Percentiles rank a stretch among this genome's conserved stretches.
These are phyloP conservation scores for Lepidurus apus DNA, from an alignment of 1,140 invertebrate genomes.

Conservation along the genomic window DNA sequence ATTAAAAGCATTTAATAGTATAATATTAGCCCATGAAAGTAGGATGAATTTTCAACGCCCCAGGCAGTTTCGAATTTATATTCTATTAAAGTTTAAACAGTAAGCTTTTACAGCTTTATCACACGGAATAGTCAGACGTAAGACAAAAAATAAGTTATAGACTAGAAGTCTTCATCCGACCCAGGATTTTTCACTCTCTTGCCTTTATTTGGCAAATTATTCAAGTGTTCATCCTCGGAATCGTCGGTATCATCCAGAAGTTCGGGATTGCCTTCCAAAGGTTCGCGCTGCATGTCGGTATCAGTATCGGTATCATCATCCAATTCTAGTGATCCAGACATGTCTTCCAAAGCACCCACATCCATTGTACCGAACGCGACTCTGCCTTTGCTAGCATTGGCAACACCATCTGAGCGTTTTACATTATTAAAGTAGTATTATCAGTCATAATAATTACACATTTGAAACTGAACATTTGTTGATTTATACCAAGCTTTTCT, in stretches of 20 bases:
- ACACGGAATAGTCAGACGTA: not conserved
- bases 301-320: not conserved
- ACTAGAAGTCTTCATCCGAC: not conserved
- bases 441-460: not conserved
- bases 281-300: not conserved
- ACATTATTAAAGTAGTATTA: not conserved
- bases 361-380: constrained; percentile 1
- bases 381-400: not conserved
- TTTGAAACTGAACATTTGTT: not conserved
- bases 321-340: not conserved
- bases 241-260: not conserved
- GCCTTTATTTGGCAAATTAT: constrained; percentile 33
- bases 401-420: not conserved
- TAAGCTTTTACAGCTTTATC: not conserved
- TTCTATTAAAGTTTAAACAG: not conserved
- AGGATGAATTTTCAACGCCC: too few relatives aligned
- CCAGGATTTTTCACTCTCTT: not conserved
- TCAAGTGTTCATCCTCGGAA: not conserved
- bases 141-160: not conserved
- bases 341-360: not conserved
- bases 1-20: too few relatives aligned
- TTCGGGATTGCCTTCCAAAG: not conserved
- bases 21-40: too few relatives aligned
- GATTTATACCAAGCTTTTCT: not conserved
- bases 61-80: too few relatives aligned